These are phyloP conservation scores for Tetranychus truncatus DNA, from an alignment of 2,888 invertebrate genomes.

Conservation along the genomic window DNA sequence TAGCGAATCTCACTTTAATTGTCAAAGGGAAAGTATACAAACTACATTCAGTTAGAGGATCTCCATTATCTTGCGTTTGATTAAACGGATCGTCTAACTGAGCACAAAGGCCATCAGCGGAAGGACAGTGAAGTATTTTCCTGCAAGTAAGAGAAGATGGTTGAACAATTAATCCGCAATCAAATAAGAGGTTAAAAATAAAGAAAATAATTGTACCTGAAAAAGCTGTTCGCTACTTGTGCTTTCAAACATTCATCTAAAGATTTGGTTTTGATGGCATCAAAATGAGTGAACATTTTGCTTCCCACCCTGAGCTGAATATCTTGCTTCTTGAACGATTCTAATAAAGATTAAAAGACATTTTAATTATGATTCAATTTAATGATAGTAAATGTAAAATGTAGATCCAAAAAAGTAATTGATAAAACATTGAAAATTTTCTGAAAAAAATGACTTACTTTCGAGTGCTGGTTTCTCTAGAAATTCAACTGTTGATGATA, in stretches of 20 bases:
- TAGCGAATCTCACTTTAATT: background rate
- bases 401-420: no score
- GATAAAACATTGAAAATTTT: no score
- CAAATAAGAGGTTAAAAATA: background rate
- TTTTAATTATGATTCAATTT: background rate
- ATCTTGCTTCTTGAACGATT: background rate
- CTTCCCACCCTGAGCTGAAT: background rate
- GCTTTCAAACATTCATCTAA: background rate
- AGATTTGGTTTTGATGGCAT: background rate
- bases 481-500: background rate
- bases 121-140: background rate
- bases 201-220: background rate
- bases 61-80: background rate
- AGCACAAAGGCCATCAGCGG: background rate
- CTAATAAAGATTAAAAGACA: background rate
- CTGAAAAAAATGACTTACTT: background rate
- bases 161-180: background rate
- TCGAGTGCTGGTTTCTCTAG: background rate
- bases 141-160: background rate
- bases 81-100: background rate
- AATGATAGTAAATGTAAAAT: no score
- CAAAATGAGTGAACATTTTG: background rate
- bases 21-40: background rate
- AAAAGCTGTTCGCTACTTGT: background rate
- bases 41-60: background rate